Conservation (phyloP, 1,140 invertebrate species). For the Drosophila sturtevanti region DNA sequence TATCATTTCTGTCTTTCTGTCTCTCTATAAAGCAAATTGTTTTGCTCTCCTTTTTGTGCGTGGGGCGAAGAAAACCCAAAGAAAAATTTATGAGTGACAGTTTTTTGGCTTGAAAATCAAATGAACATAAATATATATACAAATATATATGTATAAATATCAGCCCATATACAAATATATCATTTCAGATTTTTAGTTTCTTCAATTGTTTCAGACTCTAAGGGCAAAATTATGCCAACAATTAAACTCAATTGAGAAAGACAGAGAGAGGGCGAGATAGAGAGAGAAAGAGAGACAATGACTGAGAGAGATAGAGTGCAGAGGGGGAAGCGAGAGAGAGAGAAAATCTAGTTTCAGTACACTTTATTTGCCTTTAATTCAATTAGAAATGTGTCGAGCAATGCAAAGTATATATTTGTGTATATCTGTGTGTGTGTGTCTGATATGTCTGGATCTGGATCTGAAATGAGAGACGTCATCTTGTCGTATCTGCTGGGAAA, state of each 20-base stretch:
- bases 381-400: slow-evolving; percentile 72
- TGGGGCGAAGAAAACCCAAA: slow-evolving; percentile 37
- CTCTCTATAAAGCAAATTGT: slow-evolving; percentile 68
- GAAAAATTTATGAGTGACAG: slow-evolving; percentile 72
- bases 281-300: background rate
- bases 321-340: slow-evolving; percentile 2
- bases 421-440: slow-evolving; percentile 22
- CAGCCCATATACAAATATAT: background rate
- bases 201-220: slow-evolving; percentile 52
- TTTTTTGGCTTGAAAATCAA: slow-evolving; percentile 56
- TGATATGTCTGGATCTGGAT: slow-evolving; percentile 38
- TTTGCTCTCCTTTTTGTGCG: slow-evolving; percentile 55
- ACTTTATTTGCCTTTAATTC: slow-evolving; percentile 78
- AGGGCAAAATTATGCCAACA: slow-evolving; percentile 59
- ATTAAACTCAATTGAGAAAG: slow-evolving; percentile 74
- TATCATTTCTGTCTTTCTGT: slow-evolving; percentile 50
- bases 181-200: slow-evolving; percentile 54
- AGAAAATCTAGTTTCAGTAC: slow-evolving; percentile 70
- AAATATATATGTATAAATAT: background rate
- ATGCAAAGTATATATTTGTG: background rate
- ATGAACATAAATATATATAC: slow-evolving; percentile 33
- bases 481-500: slow-evolving; percentile 63
- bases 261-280: background rate
- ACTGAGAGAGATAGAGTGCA: background rate
- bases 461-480: slow-evolving; percentile 3